These are phyloP conservation scores for Magallana angulata DNA, from an alignment of 1,140 invertebrate species.

Conservation along the genomic window DNA sequence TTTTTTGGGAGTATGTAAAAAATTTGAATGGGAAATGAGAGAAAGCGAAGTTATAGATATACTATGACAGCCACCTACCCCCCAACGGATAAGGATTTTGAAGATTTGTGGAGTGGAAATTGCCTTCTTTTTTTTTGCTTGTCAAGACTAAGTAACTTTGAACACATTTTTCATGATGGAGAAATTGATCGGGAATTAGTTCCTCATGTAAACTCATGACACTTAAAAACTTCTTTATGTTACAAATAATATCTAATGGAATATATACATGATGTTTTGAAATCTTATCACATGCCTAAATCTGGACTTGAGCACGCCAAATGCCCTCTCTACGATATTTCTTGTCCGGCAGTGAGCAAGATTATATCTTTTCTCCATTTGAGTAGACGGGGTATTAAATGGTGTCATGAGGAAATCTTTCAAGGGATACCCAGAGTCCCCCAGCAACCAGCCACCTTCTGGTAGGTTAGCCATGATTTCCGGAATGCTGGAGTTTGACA, in stretches of 20 bases:
- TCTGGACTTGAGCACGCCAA: background rate
- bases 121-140: too few species aligned
- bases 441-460: background rate
- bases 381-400: background rate
- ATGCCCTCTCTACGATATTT: background rate
- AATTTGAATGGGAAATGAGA: too few species aligned
- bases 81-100: too few species aligned
- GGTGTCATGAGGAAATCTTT: constrained; percentile 28
- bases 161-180: background rate
- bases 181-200: background rate
- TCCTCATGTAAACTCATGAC: background rate
- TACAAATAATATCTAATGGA: background rate
- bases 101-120: too few species aligned
- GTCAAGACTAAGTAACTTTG: background rate
- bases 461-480: background rate
- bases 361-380: background rate
- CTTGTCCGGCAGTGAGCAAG: constrained; percentile 2
- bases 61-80: too few species aligned
- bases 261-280: background rate
- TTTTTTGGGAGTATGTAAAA: too few species aligned
- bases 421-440: background rate
- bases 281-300: background rate
- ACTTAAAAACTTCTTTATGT: background rate
- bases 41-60: too few species aligned
- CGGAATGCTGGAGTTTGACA: background rate